A percentile compares a stretch with the other conserved stretches of the same genome.
phyloP scores from a whole-genome alignment of 2,888 invertebrate genomes.

The Netelia fuscicornis region DNA sequence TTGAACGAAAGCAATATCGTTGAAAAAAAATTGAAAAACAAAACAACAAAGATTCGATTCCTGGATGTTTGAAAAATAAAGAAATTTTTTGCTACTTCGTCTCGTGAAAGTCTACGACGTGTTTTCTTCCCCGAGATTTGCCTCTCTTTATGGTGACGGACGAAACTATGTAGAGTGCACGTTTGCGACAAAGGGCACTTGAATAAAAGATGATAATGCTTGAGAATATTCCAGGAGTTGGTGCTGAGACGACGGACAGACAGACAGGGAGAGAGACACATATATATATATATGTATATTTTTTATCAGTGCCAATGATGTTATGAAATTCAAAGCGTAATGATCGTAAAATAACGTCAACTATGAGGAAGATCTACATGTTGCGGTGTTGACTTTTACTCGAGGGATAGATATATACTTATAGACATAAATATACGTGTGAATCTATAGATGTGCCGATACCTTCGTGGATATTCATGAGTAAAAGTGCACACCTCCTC shows the following conservation, averaged over 20 bases:
- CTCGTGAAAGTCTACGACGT: conserved; percentile 57
- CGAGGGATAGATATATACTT: too few relatives aligned
- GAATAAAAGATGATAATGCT: conserved; percentile 58
- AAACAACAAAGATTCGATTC: conserved; percentile 7
- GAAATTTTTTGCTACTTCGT: conserved; percentile 21
- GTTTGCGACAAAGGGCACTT: conserved; percentile 62
- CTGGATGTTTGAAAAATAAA: not conserved
- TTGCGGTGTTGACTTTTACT: too few relatives aligned
- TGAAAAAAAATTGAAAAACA: not conserved
- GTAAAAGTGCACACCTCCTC: not conserved
- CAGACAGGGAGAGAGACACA: conserved; percentile 1
- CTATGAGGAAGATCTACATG: conserved; percentile 14
- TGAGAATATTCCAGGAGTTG: conserved; percentile 20
- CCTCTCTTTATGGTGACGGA: not conserved
- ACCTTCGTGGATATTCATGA: not conserved
- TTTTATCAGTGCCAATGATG: conserved; percentile 81
- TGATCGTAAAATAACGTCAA: conserved; percentile 74
- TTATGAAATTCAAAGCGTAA: conserved; percentile 81
- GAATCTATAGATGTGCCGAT: not conserved
- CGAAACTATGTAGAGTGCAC: conserved; percentile 35
- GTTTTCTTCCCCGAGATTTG: conserved; percentile 22
- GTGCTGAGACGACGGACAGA: conserved; percentile 23
- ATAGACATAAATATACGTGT: not conserved
- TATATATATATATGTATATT: not conserved
- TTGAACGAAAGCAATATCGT: not conserved